These are phyloP conservation scores for Mormoops blainvillei DNA, from an alignment of 2,113 vertebrate species.

Conservation along the genomic window DNA sequence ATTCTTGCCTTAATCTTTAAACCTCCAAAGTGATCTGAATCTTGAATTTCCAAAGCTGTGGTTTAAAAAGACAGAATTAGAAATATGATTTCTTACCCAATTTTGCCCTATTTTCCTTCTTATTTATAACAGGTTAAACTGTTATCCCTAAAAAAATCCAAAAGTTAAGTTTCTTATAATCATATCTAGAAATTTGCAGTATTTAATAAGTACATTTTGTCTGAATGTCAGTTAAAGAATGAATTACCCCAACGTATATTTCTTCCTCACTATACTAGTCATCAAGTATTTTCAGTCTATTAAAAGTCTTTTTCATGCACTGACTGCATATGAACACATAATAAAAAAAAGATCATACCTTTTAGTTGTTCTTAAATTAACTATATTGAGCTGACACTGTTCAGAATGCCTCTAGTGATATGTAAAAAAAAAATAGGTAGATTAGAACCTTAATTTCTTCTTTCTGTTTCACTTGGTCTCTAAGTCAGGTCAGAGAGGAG, in stretches of 20 bases:
- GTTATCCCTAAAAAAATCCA: neutral
- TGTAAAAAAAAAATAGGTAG: neutral
- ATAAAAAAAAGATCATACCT: neutral
- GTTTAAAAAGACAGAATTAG: neutral
- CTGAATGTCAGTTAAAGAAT: neutral
- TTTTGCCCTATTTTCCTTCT: neutral
- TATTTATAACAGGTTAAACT: conserved; percentile 15
- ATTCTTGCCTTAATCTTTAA: neutral
- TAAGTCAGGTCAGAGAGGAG: neutral
- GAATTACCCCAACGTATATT: neutral
- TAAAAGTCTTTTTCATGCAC: neutral
- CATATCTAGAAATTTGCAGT: neutral
- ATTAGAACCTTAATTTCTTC: neutral
- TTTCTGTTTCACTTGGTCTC: neutral
- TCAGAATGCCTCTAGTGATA: neutral
- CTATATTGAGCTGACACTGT: neutral
- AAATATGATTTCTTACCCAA: neutral
- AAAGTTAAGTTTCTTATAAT: neutral
- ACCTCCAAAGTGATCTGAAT: neutral
- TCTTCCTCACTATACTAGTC: neutral
- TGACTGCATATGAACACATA: neutral
- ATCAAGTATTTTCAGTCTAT: neutral
- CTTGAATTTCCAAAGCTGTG: neutral
- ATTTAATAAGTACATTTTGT: neutral
- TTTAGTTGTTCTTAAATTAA: neutral